phyloP scores from a whole-genome alignment of 23 tunicate genomes.

The Diplosoma virens region DNA sequence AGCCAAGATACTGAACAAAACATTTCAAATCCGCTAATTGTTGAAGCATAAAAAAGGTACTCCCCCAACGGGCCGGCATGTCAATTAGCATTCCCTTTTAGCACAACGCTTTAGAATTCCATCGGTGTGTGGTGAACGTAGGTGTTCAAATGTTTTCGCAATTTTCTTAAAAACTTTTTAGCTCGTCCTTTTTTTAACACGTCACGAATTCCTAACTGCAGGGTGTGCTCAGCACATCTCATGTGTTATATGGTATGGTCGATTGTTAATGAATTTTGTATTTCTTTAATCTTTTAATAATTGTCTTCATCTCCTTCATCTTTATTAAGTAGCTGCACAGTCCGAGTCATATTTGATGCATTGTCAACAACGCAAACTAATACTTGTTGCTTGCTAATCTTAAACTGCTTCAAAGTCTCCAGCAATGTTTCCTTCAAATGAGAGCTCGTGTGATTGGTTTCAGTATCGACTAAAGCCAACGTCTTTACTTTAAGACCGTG shows the following conservation, averaged over 20 bases:
- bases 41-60: not conserved
- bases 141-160: not conserved
- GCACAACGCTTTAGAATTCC: not conserved
- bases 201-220: not conserved
- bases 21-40: not conserved
- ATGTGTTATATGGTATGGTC: not conserved
- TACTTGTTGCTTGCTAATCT: not conserved
- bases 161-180: not conserved
- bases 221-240: not conserved
- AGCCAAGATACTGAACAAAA: not conserved
- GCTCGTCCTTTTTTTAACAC: not conserved
- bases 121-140: not conserved
- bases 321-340: not conserved
- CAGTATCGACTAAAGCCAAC: conserved; percentile 13
- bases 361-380: conserved; percentile 9
- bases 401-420: not conserved
- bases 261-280: not conserved
- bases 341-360: not conserved
- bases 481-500: not conserved
- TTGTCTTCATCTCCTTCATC: not conserved
- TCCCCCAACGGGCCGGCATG: not conserved
- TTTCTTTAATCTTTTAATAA: not conserved
- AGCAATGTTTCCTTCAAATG: not conserved
- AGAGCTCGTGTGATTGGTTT: conserved; percentile 7
- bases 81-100: not conserved